Conservation (phyloP, 1,140 invertebrate species). For the Araneus ventricosus region DNA sequence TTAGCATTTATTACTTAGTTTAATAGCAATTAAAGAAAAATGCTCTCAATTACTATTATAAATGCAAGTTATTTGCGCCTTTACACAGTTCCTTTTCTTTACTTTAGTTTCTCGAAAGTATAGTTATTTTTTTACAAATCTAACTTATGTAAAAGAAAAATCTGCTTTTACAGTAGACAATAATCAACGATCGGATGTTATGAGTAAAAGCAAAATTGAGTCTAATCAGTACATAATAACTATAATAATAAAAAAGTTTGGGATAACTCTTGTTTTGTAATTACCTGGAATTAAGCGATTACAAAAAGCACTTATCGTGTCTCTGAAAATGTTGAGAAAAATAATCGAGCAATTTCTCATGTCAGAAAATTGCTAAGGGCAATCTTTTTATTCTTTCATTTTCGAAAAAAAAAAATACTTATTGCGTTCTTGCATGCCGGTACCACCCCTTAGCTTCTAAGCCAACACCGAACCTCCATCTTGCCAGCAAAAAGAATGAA, state of each 20-base stretch:
- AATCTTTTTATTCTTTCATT: background rate
- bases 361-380: background rate
- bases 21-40: too few relatives aligned
- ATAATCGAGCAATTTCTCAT: constrained; percentile 33
- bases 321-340: background rate
- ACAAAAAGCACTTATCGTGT: background rate
- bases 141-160: too few relatives aligned
- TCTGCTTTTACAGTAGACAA: too few relatives aligned
- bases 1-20: too few relatives aligned
- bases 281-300: background rate
- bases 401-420: background rate
- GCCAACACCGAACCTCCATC: background rate
- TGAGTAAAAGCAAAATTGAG: too few relatives aligned
- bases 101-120: too few relatives aligned
- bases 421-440: background rate
- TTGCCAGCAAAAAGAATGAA: background rate
- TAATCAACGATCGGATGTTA: too few relatives aligned
- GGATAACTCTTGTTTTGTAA: background rate
- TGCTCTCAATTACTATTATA: too few relatives aligned
- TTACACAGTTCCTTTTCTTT: too few relatives aligned
- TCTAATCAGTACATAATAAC: background rate
- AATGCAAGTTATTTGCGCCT: too few relatives aligned
- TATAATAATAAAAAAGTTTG: background rate
- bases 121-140: too few relatives aligned
- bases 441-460: background rate